Conservation (phyloP, 2,797 vertebrate species). For the Benthosema pterotum region DNA sequence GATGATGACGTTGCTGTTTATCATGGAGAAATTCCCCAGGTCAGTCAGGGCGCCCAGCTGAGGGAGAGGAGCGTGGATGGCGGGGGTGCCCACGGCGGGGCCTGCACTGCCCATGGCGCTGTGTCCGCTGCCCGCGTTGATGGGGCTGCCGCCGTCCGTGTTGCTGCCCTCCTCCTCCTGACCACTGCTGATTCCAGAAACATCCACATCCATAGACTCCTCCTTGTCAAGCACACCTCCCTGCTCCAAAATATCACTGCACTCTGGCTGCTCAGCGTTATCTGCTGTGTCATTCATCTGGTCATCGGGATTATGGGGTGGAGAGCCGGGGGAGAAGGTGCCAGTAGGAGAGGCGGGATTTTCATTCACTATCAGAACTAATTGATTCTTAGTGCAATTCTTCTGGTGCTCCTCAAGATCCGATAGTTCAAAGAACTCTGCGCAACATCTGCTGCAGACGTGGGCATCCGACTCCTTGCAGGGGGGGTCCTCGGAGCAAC, state of each 20-base stretch:
- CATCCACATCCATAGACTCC: constrained; percentile 95
- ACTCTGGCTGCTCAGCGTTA: constrained; percentile 92
- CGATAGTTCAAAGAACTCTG: constrained; percentile 98
- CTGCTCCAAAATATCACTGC: constrained; percentile 89
- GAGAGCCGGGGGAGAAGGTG: constrained; percentile 90
- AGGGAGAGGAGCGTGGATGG: constrained; percentile 95
- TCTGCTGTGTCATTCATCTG: constrained; percentile 91
- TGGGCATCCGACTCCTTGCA: constrained; percentile 94
- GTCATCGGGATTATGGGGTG: constrained; percentile 91
- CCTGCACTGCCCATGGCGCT: constrained; percentile 78
- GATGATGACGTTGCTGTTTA: constrained; percentile 99
- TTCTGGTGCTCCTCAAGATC: constrained; percentile 99
- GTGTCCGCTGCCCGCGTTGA: constrained; percentile 64
- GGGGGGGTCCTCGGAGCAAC: constrained; percentile 88
- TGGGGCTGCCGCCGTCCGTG: constrained; percentile 70
- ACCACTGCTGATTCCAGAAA: constrained; percentile 82
- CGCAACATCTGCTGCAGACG: constrained; percentile 98
- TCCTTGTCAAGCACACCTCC: constrained; percentile 89
- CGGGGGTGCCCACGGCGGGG: constrained; percentile 89
- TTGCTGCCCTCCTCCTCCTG: constrained; percentile 80
- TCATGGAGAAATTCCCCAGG: constrained; percentile 96
- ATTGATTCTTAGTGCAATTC: constrained; percentile 99
- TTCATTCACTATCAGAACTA: constrained; percentile 99
- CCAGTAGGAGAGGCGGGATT: constrained; percentile 91
- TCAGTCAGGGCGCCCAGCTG: constrained; percentile 94